These are phyloP conservation scores for Linyphia triangularis DNA, from an alignment of 2,888 invertebrate species.

Conservation along the genomic window DNA sequence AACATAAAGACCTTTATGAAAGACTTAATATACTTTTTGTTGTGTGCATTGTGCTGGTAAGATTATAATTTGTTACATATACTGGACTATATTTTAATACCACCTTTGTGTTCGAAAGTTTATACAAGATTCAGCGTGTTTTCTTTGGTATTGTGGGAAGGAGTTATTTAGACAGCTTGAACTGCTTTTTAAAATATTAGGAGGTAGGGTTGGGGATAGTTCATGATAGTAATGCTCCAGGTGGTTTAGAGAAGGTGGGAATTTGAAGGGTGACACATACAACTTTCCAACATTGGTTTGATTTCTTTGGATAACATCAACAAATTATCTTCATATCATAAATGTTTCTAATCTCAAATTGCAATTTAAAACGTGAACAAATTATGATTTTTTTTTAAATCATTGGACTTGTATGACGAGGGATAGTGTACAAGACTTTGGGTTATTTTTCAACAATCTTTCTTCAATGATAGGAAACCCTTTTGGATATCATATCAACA, in stretches of 20 bases:
- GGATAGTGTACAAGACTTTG: no score
- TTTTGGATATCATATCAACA: no score
- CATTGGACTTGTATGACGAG: no score
- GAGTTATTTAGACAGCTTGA: slow-evolving; percentile 42
- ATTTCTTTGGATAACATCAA: no score
- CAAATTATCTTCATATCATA: no score
- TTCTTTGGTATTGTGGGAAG: background rate
- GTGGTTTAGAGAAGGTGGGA: background rate
- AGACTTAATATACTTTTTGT: background rate
- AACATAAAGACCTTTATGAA: background rate
- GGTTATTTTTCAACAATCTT: no score
- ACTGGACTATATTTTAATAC: background rate
- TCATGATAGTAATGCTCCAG: background rate
- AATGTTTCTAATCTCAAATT: no score
- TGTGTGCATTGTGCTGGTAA: background rate
- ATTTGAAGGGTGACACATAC: no score
- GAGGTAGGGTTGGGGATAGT: background rate
- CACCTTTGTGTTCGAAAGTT: background rate
- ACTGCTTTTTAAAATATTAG: slow-evolving; percentile 24
- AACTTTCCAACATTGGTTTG: no score
- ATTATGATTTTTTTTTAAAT: no score
- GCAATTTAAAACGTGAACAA: no score
- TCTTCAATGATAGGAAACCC: no score
- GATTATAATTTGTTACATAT: background rate
- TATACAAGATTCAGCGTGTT: slow-evolving; percentile 30